These are phyloP conservation scores for Mythimna lalbum DNA, from an alignment of 2,888 invertebrate species.

Conservation along the genomic window DNA sequence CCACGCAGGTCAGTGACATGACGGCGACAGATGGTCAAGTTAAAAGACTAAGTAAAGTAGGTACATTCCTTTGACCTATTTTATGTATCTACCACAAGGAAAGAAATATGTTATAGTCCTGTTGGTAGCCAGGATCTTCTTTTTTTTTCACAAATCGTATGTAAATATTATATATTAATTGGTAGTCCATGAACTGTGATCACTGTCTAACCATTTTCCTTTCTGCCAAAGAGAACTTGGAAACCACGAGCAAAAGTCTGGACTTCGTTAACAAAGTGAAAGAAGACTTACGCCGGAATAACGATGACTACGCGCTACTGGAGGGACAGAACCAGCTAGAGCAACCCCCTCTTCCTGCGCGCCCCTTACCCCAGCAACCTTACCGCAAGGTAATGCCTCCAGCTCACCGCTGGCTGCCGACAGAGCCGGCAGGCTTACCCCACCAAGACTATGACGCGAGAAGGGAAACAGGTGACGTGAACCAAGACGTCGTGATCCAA, in stretches of 20 bases:
- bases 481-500: not conserved
- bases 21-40: no score
- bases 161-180: not conserved
- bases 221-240: slow-evolving; percentile 29
- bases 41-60: no score
- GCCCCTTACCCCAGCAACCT: not conserved
- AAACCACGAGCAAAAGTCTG: slow-evolving; percentile 36
- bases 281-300: slow-evolving; percentile 71
- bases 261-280: slow-evolving; percentile 70
- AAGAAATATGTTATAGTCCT: not conserved
- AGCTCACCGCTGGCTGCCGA: not conserved
- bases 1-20: slow-evolving; percentile 36
- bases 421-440: not conserved
- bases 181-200: not conserved
- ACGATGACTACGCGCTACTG: slow-evolving; percentile 73
- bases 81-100: not conserved
- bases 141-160: not conserved
- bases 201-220: not conserved
- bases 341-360: no score
- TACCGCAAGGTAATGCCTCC: not conserved
- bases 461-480: not conserved
- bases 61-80: no score
- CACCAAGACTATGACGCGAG: not conserved
- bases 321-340: not conserved
- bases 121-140: not conserved